phyloP scores from a whole-genome alignment of 2,113 vertebrate species.

The Colossoma macropomum region DNA sequence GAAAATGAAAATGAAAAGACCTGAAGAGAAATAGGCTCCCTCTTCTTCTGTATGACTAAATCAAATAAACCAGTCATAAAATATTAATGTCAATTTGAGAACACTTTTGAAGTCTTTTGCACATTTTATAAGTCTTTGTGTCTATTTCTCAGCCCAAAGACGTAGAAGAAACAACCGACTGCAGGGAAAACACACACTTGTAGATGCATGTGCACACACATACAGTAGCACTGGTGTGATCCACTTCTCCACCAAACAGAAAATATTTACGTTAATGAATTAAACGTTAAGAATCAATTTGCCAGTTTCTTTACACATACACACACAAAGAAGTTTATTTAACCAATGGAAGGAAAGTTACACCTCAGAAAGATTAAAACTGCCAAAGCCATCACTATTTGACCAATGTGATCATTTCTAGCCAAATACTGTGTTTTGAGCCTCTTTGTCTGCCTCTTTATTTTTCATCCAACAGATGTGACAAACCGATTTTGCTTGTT shows the following conservation, averaged over 20 bases:
- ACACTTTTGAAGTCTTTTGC: background rate
- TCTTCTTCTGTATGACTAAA: background rate
- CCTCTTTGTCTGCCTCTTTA: too few relatives aligned
- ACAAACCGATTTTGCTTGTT: too few relatives aligned
- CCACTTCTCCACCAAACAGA: background rate
- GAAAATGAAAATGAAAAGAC: background rate
- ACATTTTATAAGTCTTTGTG: background rate
- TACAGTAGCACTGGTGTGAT: background rate
- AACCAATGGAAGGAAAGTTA: background rate
- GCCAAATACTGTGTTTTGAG: too few relatives aligned
- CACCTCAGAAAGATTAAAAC: background rate
- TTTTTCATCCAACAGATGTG: too few relatives aligned
- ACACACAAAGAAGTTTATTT: background rate
- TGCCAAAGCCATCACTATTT: background rate
- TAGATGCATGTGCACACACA: background rate
- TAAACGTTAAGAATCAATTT: background rate
- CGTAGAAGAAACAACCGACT: background rate
- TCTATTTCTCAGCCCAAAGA: background rate
- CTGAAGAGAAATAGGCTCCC: background rate
- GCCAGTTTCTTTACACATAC: background rate
- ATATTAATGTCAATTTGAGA: conserved; percentile 1
- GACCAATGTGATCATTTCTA: too few relatives aligned
- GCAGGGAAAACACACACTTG: background rate
- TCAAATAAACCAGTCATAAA: background rate
- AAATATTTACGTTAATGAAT: background rate